Base-by-base conservation (phyloP, 2,113 vertebrate genomes). In the Leuciscus idus region DNA sequence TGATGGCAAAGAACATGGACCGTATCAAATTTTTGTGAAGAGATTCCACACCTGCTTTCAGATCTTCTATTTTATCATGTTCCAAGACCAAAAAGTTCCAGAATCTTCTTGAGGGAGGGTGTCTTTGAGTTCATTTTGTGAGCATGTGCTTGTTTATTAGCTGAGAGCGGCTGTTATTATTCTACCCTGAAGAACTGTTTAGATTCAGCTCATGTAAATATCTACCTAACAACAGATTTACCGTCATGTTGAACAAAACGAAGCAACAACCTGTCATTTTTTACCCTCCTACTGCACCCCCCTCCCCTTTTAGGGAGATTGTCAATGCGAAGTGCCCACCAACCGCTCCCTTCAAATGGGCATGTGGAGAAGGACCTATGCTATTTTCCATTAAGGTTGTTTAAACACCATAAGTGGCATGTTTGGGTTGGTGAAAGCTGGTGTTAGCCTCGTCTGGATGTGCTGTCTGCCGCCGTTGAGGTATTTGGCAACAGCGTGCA, bases 401-500 rank as follows among this genome's bases (percentile, higher is more conserved):
- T 81, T 83, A 78, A 88, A 77, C 62, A 78, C 12, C 64, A 52
- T 75, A 85, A 57, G 62, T 86, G 84, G 61, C 64, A 66, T 86
- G 84, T 83, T 74, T 78, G 62, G 33, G 55, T 64, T 59, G 59
- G 68, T 82, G 72, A 85, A 30, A 52, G 75, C 55, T 85, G 79
- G 77, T 85, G 72, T 84, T 81, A 59, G 77, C 62, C 61, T 76
- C 39, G 15, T 82, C 80, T 70, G 62, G 15, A 43, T 81, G 59
- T 39, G 15, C 79, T 28, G 79, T 81, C 79, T 81, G 79, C 46
- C 64, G 81, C 81, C 62, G 26, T 55, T 17, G 74, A 68, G 68
- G 55, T 50, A 57, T 88, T 81, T 86, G 80, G 55, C 36, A 84
- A 39, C 77, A 39, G 55, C 13, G 28, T 61, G 52, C 9, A 85